Evolutionary conservation across 2,113 vertebrate species (phyloP), one percentile per base, ranked within the genome.

Genomic region (Malurus elegans): DNA sequence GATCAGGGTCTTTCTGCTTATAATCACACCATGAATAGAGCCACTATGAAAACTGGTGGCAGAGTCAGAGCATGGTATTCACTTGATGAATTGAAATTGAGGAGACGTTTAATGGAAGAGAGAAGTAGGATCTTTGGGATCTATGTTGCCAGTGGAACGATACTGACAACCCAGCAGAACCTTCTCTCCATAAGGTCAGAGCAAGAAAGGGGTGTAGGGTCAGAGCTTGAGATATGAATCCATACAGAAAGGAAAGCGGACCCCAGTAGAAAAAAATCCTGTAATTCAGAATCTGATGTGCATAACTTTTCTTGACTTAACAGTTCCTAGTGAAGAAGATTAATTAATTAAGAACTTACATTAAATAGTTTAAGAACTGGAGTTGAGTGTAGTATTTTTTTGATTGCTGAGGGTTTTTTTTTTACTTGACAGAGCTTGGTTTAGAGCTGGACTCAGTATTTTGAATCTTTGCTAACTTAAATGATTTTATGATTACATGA

Each of bases 201-300:
- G 18, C 2, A 73, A 76, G 23, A 7, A 51, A 73, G 9, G 5
- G 6, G 4, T 25, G 31, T 14, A 3, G 1, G 12, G 3, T 75
- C 8, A 87, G 26, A 74, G 6, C 8, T 44, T 58, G 14, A 47
- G 14, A 60, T 48, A n/a, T 7, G 51, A 90, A 71, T 6, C 8
- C 4, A 42, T 3, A 12, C 8, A 56, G n/a, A 51, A 38, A n/a
- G 15, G 10, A 92, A 81, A 60, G 14, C 36, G 8, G 14, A 71
- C 0, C 0, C 2, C 2, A 3, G 15, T 12, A 26, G 51, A 21
- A 18, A 67, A 56, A 15, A 18, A 10, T 2, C 62, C 14, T 42
- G 4, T 51, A 56, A 67, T n/a, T 7, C 50, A 85, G 26, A 58
- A 5, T 18, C 18, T 36, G 19, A 18, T 38, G 17, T 16, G 11